phyloP scores from a whole-genome alignment of 2,113 vertebrate species.

The Petroica traversi region DNA sequence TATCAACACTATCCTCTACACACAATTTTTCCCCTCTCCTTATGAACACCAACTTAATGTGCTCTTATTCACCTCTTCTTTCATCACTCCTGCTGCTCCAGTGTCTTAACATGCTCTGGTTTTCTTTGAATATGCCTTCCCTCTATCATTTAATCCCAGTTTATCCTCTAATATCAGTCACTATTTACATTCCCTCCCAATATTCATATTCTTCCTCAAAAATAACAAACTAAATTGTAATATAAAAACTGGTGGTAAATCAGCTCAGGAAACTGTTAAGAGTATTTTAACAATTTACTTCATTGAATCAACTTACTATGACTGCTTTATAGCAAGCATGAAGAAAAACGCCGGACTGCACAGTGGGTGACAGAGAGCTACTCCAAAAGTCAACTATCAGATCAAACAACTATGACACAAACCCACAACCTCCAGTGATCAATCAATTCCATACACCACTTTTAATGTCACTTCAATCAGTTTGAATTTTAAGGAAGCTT shows the following conservation, averaged over 20 bases:
- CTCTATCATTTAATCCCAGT: background rate
- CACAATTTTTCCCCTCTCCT: background rate
- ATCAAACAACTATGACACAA: background rate
- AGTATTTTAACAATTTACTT: background rate
- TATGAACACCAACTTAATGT: background rate
- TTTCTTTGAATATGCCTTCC: background rate
- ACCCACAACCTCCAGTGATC: background rate
- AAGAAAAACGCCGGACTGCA: background rate
- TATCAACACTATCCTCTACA: background rate
- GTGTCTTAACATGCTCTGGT: background rate
- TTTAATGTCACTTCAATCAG: background rate
- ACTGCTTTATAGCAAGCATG: background rate
- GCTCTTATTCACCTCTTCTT: background rate
- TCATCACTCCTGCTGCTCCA: background rate
- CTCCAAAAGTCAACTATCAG: background rate
- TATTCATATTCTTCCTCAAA: background rate
- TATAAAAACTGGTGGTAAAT: background rate
- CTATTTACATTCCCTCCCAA: background rate
- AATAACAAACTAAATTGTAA: background rate
- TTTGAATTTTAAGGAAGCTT: background rate
- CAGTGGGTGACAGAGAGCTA: background rate
- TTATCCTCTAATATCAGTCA: background rate
- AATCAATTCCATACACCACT: background rate
- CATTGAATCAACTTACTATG: background rate
- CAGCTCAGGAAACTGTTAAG: background rate